Evolutionary conservation across 2,888 invertebrate species (phyloP).

Genomic region (Oegoconia quadripuncta): DNA sequence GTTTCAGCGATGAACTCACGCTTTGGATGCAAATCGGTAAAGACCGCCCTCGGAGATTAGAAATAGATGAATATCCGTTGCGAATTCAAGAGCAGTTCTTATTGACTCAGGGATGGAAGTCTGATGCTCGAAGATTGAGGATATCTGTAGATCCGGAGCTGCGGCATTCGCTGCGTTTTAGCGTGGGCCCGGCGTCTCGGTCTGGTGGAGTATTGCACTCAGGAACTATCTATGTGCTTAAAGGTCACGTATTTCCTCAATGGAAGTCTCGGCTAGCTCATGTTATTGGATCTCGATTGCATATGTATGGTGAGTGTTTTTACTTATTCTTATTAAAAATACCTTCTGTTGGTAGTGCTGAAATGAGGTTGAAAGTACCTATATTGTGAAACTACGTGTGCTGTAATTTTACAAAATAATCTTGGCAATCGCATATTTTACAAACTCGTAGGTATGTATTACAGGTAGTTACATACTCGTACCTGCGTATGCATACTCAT

Average conservation of each 20-base stretch:
- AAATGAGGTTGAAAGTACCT: no score
- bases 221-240: constrained; percentile 78
- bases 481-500: no score
- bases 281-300: constrained; percentile 79
- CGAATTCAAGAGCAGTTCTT: constrained; percentile 81
- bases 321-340: background rate
- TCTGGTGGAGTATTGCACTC: constrained; percentile 64
- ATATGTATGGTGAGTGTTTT: constrained; percentile 69
- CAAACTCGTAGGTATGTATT: no score
- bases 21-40: constrained; percentile 80
- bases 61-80: constrained; percentile 76
- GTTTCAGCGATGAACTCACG: constrained; percentile 68
- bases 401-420: background rate
- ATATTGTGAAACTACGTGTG: no score
- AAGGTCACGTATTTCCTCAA: constrained; percentile 84
- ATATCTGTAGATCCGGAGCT: constrained; percentile 83
- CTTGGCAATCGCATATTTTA: no score
- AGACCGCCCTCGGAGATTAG: constrained; percentile 75
- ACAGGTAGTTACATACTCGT: no score
- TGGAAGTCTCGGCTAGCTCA: constrained; percentile 82
- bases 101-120: constrained; percentile 78
- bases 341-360: no score
- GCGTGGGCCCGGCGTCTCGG: constrained; percentile 78
- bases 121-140: constrained; percentile 77
- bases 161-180: constrained; percentile 80